A percentile compares a stretch with the other conserved stretches of the same genome.
Evolutionary conservation across 2,113 vertebrate genomes (phyloP).

Genomic region (Arenaria interpres): DNA sequence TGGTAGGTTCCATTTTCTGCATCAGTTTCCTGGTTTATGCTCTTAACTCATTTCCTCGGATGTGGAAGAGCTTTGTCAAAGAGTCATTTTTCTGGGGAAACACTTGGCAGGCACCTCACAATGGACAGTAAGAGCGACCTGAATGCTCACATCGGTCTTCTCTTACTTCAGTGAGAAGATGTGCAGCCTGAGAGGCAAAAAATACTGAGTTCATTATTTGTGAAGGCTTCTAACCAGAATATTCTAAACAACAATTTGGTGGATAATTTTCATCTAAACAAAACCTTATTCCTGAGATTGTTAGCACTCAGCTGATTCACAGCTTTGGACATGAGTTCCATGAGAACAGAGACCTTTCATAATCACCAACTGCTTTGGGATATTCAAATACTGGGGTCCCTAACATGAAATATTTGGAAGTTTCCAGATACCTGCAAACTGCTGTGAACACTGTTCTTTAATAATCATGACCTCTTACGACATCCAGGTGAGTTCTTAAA

Average conservation of each 20-base stretch:
- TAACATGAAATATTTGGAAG: not conserved
- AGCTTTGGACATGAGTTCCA: not conserved
- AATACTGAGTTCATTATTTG: not conserved
- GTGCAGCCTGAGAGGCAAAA: not conserved
- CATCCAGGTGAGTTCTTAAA: not conserved
- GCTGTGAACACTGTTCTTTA: not conserved
- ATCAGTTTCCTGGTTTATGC: not conserved
- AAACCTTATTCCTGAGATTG: not conserved
- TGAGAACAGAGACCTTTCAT: not conserved
- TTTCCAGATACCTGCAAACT: not conserved
- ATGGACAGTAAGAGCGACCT: not conserved
- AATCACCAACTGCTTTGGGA: not conserved
- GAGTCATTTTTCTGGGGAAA: not conserved
- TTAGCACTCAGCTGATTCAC: not conserved
- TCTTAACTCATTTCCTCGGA: not conserved
- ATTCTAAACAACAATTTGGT: not conserved
- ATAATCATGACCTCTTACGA: not conserved
- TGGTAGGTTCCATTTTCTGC: conserved; percentile 13
- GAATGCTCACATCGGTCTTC: not conserved
- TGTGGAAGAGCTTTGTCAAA: not conserved
- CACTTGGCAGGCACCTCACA: not conserved
- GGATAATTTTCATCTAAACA: not conserved
- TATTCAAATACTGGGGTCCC: not conserved
- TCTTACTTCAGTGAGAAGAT: not conserved
- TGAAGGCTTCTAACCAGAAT: not conserved